These are phyloP conservation scores for Mustelus asterias DNA, from an alignment of 2,113 vertebrate genomes.

Conservation along the genomic window DNA sequence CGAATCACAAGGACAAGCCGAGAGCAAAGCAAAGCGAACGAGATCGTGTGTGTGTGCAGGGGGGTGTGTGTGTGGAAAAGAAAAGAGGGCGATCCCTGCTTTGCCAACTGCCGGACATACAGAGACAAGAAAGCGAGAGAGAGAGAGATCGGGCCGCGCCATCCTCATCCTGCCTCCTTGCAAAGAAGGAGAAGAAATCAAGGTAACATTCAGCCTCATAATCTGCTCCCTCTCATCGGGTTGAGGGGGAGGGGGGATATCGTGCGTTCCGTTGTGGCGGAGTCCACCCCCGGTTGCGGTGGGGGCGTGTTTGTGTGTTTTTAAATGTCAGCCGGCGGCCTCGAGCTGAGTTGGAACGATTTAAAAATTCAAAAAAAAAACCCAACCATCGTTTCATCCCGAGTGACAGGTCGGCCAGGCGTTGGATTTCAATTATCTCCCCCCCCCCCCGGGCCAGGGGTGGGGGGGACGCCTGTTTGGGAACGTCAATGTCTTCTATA, in stretches of 20 bases:
- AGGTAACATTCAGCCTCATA: neutral
- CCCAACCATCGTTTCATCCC: neutral
- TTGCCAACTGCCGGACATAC: neutral
- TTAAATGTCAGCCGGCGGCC: constrained; percentile 18
- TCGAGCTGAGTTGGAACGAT: constrained; percentile 27
- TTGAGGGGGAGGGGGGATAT: neutral
- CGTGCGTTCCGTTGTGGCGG: neutral
- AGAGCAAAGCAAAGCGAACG: neutral
- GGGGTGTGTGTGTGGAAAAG: no score
- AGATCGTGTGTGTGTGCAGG: no score
- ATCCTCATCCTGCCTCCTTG: constrained; percentile 12
- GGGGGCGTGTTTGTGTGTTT: neutral
- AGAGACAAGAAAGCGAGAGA: no score
- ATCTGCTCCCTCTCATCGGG: neutral
- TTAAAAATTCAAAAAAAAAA: constrained; percentile 34
- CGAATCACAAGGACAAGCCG: neutral
- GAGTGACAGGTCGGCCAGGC: constrained; percentile 3
- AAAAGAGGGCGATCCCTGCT: neutral
- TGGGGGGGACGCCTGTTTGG: neutral
- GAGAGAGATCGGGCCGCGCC: neutral
- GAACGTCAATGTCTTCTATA: neutral
- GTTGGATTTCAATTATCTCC: neutral
- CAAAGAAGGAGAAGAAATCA: neutral
- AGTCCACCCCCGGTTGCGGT: neutral
- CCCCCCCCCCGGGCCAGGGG: no score